Conservation (phyloP, 2,888 invertebrate genomes). For the Halictus ligatus region DNA sequence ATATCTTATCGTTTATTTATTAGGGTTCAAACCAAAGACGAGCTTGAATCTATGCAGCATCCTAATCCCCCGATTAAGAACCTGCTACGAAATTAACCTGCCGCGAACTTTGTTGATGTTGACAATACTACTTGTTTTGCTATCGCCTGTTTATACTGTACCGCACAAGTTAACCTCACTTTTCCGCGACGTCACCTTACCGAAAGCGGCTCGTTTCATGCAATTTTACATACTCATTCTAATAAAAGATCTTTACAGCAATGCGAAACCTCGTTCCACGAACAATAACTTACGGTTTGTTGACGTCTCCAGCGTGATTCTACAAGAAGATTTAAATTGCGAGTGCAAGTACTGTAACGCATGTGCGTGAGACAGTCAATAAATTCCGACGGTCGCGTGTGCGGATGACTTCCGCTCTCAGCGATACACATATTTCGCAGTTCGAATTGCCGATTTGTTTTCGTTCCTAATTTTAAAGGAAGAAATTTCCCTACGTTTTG, state of each 20-base stretch:
- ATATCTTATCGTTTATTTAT: background rate
- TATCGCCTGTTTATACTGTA: background rate
- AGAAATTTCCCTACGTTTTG: no score
- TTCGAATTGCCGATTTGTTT: background rate
- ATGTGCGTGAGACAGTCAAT: slow-evolving; percentile 59
- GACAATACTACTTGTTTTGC: background rate
- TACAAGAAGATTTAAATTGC: slow-evolving; percentile 42
- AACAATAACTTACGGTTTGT: slow-evolving; percentile 35
- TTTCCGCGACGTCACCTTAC: background rate
- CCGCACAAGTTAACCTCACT: slow-evolving; percentile 64
- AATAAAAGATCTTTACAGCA: background rate
- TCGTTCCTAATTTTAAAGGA: background rate
- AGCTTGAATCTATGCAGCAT: background rate
- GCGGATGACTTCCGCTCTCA: slow-evolving; percentile 15
- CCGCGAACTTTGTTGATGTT: background rate
- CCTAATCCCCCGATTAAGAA: background rate
- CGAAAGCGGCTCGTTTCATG: background rate
- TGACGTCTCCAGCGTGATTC: slow-evolving; percentile 17
- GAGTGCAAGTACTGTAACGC: slow-evolving; percentile 39
- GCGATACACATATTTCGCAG: background rate
- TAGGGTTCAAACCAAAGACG: background rate
- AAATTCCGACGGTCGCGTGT: slow-evolving; percentile 29
- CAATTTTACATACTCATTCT: background rate
- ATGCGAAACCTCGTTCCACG: background rate
- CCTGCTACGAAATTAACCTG: background rate